Evolutionary conservation across 1,140 invertebrate species (phyloP).

Genomic region (Drosophila aff.): DNA sequence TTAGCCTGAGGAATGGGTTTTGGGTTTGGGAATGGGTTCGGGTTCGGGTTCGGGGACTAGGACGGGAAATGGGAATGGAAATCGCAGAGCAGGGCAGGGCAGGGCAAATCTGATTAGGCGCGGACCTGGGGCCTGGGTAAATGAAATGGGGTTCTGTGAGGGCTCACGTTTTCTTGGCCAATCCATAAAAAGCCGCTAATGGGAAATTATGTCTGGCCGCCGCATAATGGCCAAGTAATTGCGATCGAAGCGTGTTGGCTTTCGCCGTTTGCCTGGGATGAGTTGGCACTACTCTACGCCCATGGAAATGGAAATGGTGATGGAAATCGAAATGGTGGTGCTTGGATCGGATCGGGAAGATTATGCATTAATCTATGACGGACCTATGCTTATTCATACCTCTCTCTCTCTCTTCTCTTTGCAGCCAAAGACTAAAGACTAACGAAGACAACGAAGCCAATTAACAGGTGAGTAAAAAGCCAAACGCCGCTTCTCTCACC

Average conservation of each 20-base stretch:
- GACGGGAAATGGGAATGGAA: neutral
- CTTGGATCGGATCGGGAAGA: conserved; percentile 4
- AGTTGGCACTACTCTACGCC: conserved; percentile 30
- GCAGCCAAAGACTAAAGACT: conserved; percentile 43
- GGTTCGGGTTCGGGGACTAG: neutral
- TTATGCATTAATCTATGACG: conserved; percentile 43
- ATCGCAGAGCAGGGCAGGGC: conserved; percentile 4
- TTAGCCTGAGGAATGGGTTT: conserved; percentile 40
- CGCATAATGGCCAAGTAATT: conserved; percentile 46
- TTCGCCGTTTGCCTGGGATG: conserved; percentile 27
- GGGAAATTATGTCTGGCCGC: conserved; percentile 54
- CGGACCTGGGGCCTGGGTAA: neutral
- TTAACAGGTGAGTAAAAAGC: conserved; percentile 36
- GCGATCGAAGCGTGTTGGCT: conserved; percentile 44
- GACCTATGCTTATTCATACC: conserved; percentile 17
- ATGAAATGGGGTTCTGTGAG: conserved; percentile 8
- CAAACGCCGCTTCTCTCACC: conserved; percentile 1
- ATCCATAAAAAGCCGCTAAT: conserved; percentile 65
- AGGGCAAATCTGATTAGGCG: conserved; percentile 37
- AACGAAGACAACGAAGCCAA: conserved; percentile 21
- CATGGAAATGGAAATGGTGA: conserved; percentile 21
- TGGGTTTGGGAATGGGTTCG: conserved; percentile 11
- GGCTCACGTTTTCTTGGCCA: conserved; percentile 64
- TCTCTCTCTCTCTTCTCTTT: conserved; percentile 5
- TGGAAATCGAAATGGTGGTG: conserved; percentile 20